Evolutionary conservation across 53 echinoderm and acorn worm genomes (phyloP).

Genomic region (Mesocentrotus franciscanus): DNA sequence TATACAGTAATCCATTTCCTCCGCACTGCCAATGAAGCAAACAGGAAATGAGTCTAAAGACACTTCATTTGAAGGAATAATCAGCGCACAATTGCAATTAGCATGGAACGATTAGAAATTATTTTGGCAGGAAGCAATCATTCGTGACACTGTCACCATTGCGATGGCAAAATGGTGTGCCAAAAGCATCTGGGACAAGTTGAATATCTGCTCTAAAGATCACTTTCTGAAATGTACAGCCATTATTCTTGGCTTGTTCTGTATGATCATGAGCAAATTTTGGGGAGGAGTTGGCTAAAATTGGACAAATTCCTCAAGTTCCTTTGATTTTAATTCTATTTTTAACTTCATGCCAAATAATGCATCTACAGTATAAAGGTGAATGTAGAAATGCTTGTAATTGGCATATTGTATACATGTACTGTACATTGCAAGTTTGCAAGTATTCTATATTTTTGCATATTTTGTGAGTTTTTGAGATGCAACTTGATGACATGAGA

Average conservation of each 20-base stretch:
- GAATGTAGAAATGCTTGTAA: too few relatives aligned
- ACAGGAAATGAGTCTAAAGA: conserved; percentile 29
- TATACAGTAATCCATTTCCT: neutral
- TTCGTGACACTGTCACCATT: neutral
- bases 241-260: neutral
- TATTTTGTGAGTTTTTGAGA: too few relatives aligned
- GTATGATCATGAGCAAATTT: neutral
- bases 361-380: too few relatives aligned
- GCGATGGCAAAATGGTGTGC: neutral
- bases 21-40: neutral
- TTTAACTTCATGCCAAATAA: too few relatives aligned
- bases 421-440: too few relatives aligned
- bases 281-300: too few relatives aligned
- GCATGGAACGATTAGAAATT: conserved; percentile 5
- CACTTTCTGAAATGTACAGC: neutral
- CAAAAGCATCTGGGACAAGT: neutral
- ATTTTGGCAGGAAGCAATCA: conserved; percentile 22
- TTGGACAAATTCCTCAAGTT: too few relatives aligned
- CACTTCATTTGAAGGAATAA: neutral
- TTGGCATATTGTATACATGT: too few relatives aligned
- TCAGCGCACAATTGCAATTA: conserved; percentile 29
- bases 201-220: neutral
- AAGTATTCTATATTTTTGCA: too few relatives aligned
- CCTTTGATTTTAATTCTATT: too few relatives aligned
- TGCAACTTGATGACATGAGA: too few relatives aligned